Base-by-base conservation (phyloP, 2,888 invertebrate genomes). In the Cylloceria caligata region DNA sequence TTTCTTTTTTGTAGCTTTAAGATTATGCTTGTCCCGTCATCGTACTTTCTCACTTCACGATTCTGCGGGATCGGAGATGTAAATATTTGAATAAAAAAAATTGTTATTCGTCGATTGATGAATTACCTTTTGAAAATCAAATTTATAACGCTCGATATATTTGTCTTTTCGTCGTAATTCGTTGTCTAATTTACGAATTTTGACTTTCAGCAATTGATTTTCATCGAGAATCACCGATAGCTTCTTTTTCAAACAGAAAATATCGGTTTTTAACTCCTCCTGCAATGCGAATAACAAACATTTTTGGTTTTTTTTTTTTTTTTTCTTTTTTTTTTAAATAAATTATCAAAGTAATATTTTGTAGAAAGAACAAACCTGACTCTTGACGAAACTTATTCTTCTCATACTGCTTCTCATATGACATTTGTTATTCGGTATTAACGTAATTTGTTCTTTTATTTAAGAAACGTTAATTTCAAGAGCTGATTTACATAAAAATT, bases 171-270 rank as follows among this genome's bases (percentile, higher is more conserved):
- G 88, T 19, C 83, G 83, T 65, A 90, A 69, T 79, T 90, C 89
- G 71, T 85, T 88, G 76, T 88, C 86, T 45, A 91, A 71, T 79
- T 88, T 88, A 7, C 89, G 87, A 80, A 89, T 84, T 86, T 89
- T 89, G 16, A 90, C 89, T 85, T 90, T 91, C 11, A 90, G 80
- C 65, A 89, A 72, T 67, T 89, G 87, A 86, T 90, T 90, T 55
- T 90, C 90, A 34, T 87, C 86, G 60, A 86, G 83, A 65, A 85
- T 78, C 49, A 84, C 76, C 7, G 85, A 81, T 64, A 89, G 79
- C 77, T 88, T 87, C 67, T 87, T 88, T 81, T 88, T 90, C 19
- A 90, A 67, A 71, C 88, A 86, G 72, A 86, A 84, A 62, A 90
- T 85, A 71, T 89, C 86, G 3, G 86, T 85, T 83, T 88, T 86